These are phyloP conservation scores for Sinocyclocheilus anophthalmus DNA, from an alignment of 2,113 vertebrate genomes.

Conservation along the genomic window DNA sequence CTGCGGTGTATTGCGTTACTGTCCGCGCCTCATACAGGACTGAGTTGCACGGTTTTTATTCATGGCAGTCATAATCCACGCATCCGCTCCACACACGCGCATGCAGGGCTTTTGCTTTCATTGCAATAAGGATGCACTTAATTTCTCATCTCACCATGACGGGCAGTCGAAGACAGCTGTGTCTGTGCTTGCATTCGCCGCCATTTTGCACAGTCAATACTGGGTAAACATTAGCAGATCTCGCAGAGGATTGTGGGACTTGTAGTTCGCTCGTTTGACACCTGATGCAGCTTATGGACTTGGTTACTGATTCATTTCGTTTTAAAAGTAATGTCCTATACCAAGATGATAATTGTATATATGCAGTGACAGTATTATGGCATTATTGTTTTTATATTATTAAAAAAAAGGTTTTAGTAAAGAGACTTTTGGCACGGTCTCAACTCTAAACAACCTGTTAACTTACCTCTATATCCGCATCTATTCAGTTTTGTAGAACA, in stretches of 20 bases:
- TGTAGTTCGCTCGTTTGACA: conserved; percentile 39
- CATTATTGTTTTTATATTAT: too few species aligned
- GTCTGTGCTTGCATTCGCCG: conserved; percentile 77
- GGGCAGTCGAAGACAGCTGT: conserved; percentile 81
- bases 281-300: not conserved
- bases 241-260: conserved; percentile 20
- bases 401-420: not conserved
- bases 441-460: not conserved
- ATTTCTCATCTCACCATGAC: conserved; percentile 76
- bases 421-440: not conserved
- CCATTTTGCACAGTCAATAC: conserved; percentile 79
- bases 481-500: not conserved
- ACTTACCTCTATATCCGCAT: not conserved
- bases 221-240: conserved; percentile 67
- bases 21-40: not conserved
- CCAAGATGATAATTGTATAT: too few species aligned
- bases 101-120: not conserved
- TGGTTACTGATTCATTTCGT: not conserved
- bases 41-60: not conserved
- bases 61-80: not conserved
- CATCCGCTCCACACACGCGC: not conserved
- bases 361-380: not conserved
- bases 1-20: not conserved
- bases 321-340: too few species aligned
- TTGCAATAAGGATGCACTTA: not conserved